These are phyloP conservation scores for Paratrypauchen microcephalus DNA, from an alignment of 2,797 vertebrate genomes.

Conservation along the genomic window DNA sequence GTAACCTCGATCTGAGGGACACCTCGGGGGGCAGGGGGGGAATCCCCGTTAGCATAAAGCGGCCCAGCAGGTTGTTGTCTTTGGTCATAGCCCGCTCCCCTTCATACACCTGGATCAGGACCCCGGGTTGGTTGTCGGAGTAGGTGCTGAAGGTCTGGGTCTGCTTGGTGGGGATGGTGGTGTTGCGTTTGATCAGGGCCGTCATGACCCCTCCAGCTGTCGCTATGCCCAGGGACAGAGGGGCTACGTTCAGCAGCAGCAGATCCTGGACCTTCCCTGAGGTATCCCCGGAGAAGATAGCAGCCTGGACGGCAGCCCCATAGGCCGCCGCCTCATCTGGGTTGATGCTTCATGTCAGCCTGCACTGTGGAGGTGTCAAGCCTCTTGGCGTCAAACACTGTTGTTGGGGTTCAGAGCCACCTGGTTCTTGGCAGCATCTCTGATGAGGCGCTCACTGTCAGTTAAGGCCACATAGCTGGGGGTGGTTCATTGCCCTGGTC, in stretches of 20 bases:
- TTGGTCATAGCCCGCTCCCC: constrained; percentile 1
- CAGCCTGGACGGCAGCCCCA: neutral
- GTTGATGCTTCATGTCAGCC: neutral
- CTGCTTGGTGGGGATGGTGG: constrained; percentile 9
- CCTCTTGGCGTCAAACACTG: no score
- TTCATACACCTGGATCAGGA: constrained; percentile 6
- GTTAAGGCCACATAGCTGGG: neutral
- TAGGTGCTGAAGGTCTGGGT: constrained; percentile 11
- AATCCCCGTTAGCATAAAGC: neutral
- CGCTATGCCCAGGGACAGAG: neutral
- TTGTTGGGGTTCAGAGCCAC: no score
- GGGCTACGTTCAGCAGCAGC: constrained; percentile 1
- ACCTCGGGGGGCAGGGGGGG: neutral
- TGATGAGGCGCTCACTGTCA: no score
- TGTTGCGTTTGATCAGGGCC: neutral
- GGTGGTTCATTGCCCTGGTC: constrained; percentile 30
- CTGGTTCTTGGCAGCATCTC: no score
- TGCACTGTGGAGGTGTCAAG: no score
- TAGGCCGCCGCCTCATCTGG: neutral
- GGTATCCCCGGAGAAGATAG: neutral
- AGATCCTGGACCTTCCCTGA: constrained; percentile 1
- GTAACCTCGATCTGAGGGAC: neutral
- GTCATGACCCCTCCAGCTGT: constrained; percentile 1
- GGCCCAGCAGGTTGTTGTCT: constrained; percentile 9
- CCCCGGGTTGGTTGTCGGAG: neutral